Evolutionary conservation across 2,113 vertebrate genomes (phyloP).

Genomic region (Psophia crepitans): DNA sequence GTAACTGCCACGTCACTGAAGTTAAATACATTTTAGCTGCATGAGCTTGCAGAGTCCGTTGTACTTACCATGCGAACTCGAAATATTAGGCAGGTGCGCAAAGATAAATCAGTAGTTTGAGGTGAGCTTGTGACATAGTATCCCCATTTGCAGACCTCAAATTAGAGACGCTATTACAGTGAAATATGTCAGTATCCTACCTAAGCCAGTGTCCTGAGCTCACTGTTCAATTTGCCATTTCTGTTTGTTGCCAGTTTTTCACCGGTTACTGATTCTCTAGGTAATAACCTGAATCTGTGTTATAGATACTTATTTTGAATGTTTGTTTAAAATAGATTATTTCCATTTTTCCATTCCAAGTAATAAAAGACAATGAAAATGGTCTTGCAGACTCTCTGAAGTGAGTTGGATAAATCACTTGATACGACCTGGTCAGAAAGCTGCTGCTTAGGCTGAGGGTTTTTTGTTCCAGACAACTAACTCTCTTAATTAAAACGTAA

Average conservation of each 20-base stretch:
- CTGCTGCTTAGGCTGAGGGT: slow-evolving; percentile 49
- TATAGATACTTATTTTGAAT: neutral
- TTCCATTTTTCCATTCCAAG: neutral
- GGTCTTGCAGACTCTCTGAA: neutral
- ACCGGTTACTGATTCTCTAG: neutral
- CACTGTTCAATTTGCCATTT: neutral
- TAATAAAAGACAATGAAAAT: slow-evolving; percentile 39
- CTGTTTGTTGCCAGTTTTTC: neutral
- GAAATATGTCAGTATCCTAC: neutral
- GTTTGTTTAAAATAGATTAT: neutral
- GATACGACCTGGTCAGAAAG: slow-evolving; percentile 52
- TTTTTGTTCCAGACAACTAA: slow-evolving; percentile 69
- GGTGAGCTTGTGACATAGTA: neutral
- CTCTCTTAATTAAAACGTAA: slow-evolving; percentile 70
- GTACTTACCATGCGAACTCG: neutral
- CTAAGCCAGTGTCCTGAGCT: neutral
- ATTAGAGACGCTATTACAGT: neutral
- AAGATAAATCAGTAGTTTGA: slow-evolving; percentile 1
- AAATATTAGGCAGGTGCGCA: neutral
- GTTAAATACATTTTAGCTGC: slow-evolving; percentile 47
- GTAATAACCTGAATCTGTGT: neutral
- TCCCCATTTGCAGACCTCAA: neutral
- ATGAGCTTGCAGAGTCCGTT: slow-evolving; percentile 6
- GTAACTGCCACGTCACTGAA: slow-evolving; percentile 41
- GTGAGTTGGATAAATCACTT: slow-evolving; percentile 49